Evolutionary conservation across 2,113 vertebrate species (phyloP).

Genomic region (Chrysemys picta): DNA sequence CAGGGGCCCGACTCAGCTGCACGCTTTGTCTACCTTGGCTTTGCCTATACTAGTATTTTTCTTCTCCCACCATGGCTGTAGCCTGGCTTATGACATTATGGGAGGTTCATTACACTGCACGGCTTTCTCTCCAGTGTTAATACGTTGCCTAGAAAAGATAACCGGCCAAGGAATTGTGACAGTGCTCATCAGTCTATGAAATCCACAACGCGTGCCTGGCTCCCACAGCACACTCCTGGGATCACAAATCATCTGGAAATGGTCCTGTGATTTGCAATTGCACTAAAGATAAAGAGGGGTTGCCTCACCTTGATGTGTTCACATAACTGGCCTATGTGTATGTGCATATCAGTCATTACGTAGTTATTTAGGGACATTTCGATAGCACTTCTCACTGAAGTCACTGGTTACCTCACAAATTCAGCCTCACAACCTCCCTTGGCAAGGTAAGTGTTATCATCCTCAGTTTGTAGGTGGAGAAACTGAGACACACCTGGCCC

Average conservation of each 20-base stretch:
- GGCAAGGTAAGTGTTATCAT: accelerated
- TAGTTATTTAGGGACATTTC: neutral
- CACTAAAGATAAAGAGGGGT: accelerated
- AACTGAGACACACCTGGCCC: neutral
- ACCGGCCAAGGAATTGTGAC: neutral
- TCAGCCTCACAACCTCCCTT: neutral
- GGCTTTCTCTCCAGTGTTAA: neutral
- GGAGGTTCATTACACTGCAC: neutral
- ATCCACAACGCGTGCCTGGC: accelerated
- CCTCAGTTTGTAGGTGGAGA: neutral
- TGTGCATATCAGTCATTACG: neutral
- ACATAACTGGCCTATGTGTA: accelerated
- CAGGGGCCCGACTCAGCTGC: neutral
- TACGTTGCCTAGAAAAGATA: neutral
- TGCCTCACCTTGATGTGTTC: neutral
- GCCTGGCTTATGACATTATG: neutral
- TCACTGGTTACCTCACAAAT: accelerated
- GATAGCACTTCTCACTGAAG: accelerated
- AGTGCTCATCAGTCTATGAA: neutral
- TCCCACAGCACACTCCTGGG: neutral
- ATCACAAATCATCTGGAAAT: accelerated
- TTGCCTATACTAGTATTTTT: neutral
- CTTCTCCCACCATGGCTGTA: neutral
- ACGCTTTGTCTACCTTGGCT: neutral
- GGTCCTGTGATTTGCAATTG: accelerated